Percentiles rank a stretch among this genome's conserved stretches.
These are phyloP conservation scores for Tokudaia muenninki DNA, from an alignment of 2,797 vertebrate genomes.

Conservation along the genomic window DNA sequence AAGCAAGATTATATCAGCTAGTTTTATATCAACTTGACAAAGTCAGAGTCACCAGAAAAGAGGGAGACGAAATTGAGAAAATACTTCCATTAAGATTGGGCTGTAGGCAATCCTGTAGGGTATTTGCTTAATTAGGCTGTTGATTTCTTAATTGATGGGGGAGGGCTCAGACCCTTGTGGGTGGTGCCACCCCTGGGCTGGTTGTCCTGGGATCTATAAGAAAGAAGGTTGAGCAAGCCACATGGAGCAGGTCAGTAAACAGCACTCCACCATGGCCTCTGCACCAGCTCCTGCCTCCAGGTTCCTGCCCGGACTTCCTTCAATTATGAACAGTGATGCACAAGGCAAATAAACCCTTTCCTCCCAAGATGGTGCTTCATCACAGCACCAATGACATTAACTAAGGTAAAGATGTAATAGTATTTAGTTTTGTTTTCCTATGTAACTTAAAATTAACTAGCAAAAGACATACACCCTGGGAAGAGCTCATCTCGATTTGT, in stretches of 20 bases:
- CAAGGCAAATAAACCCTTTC: neutral
- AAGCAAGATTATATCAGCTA: constrained; percentile 9
- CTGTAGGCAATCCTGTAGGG: neutral
- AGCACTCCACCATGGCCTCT: neutral
- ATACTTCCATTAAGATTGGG: neutral
- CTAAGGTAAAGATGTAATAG: neutral
- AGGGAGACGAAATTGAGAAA: neutral
- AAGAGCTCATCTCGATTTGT: neutral
- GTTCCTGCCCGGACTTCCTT: neutral
- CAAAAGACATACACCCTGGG: neutral
- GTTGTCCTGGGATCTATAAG: neutral
- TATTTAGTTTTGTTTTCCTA: constrained; percentile 28
- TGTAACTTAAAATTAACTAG: constrained; percentile 51
- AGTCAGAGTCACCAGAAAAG: neutral
- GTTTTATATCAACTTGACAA: neutral
- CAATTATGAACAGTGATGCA: neutral
- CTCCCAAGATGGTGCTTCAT: neutral
- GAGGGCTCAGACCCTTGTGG: neutral
- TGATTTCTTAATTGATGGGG: neutral
- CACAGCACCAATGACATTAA: neutral
- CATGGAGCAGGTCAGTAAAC: neutral
- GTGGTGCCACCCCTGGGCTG: neutral
- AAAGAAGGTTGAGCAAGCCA: neutral
- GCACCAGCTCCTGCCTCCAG: neutral
- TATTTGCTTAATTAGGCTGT: neutral